Evolutionary conservation across 2,888 invertebrate species (phyloP).

Genomic region (Metellina segmentata): DNA sequence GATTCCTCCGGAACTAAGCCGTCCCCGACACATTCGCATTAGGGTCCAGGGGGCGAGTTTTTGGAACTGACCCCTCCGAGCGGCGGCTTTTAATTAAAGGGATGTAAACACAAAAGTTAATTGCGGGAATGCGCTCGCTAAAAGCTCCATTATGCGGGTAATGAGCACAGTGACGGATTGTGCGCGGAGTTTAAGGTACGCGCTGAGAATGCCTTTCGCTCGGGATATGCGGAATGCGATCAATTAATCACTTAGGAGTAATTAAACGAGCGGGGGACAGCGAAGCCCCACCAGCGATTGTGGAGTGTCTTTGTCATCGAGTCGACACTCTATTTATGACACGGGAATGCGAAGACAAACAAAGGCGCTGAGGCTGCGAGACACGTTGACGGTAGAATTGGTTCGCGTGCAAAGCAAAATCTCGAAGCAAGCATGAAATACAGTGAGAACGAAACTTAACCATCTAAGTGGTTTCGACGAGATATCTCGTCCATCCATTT

Average conservation of each 20-base stretch:
- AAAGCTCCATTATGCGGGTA: constrained; percentile 60
- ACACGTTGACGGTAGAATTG: background rate
- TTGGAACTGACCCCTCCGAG: constrained; percentile 16
- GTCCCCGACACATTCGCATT: constrained; percentile 1
- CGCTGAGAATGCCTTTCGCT: constrained; percentile 30
- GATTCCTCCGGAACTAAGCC: constrained; percentile 30
- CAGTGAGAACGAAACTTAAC: too few species aligned
- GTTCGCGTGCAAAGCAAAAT: too few species aligned
- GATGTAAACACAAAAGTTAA: constrained; percentile 64
- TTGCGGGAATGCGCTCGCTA: constrained; percentile 37
- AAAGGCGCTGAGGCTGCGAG: background rate
- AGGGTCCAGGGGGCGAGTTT: constrained; percentile 12
- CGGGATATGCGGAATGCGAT: constrained; percentile 46
- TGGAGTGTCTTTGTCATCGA: constrained; percentile 30
- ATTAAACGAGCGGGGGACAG: constrained; percentile 51
- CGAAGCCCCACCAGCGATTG: constrained; percentile 34
- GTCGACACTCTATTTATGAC: background rate
- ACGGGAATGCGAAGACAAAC: background rate
- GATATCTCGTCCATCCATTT: too few species aligned
- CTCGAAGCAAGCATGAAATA: too few species aligned
- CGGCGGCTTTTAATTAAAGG: constrained; percentile 56
- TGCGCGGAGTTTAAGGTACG: constrained; percentile 3
- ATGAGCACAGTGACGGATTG: constrained; percentile 59
- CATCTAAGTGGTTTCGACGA: too few species aligned
- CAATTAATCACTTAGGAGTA: constrained; percentile 70